phyloP scores from a whole-genome alignment of 1,140 invertebrate genomes.

The Lanistes nyassanus region DNA sequence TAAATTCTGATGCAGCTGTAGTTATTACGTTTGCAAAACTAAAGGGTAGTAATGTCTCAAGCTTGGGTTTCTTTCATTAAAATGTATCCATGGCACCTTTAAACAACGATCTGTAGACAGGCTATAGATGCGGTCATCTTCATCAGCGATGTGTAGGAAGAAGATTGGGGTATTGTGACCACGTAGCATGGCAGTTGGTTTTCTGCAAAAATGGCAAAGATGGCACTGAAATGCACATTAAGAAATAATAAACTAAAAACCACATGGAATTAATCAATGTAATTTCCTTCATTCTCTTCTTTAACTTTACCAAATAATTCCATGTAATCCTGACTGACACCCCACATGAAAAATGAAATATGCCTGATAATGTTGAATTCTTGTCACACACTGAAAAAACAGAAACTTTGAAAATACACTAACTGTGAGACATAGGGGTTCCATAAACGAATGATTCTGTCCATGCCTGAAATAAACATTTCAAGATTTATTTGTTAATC shows the following conservation, averaged over 20 bases:
- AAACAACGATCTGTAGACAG: slow-evolving; percentile 67
- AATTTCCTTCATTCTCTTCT: neutral
- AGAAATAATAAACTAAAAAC: neutral
- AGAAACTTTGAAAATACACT: neutral
- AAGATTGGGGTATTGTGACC: slow-evolving; percentile 67
- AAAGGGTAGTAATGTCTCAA: neutral
- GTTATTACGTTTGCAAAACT: neutral
- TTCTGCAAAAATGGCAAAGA: slow-evolving; percentile 45
- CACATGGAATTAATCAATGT: neutral
- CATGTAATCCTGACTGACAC: neutral
- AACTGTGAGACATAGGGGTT: slow-evolving; percentile 66
- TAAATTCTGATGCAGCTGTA: neutral
- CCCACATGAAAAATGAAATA: neutral
- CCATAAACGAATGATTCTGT: slow-evolving; percentile 66
- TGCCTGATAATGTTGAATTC: neutral
- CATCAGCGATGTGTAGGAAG: slow-evolving; percentile 62
- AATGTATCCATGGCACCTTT: slow-evolving; percentile 54
- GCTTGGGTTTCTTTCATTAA: neutral
- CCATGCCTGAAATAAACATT: slow-evolving; percentile 62
- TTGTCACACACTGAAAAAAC: neutral
- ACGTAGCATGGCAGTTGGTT: slow-evolving; percentile 65
- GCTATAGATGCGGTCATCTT: slow-evolving; percentile 66
- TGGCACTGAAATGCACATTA: neutral
- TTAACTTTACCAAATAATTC: neutral
- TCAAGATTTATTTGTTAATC: no score